These are phyloP conservation scores for Pygathrix nemaeus DNA, from an alignment of 2,113 vertebrate species.

Conservation along the genomic window DNA sequence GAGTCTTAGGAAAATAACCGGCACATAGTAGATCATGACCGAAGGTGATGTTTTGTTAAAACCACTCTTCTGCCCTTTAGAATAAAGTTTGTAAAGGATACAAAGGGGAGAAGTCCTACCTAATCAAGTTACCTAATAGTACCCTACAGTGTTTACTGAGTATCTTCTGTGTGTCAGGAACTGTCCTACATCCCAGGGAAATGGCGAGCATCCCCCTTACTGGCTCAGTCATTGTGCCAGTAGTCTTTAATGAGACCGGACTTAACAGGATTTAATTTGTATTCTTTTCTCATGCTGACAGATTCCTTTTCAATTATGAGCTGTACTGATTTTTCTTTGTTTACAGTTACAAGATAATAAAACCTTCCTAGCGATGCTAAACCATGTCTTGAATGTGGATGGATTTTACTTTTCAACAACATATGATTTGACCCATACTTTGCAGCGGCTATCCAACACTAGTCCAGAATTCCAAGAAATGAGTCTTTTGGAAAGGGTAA, in stretches of 20 bases:
- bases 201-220: too few relatives aligned
- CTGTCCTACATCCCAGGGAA: background rate
- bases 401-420: conserved; percentile 96
- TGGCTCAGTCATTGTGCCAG: background rate
- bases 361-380: conserved; percentile 95
- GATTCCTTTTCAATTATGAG: background rate
- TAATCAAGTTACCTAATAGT: rapidly evolving
- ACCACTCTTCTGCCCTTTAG: background rate
- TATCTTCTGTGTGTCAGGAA: background rate
- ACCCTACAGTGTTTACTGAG: rapidly evolving
- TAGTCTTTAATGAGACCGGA: background rate
- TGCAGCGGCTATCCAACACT: conserved; percentile 95
- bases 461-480: conserved; percentile 99
- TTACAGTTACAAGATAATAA: conserved; percentile 97
- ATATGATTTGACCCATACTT: conserved; percentile 94
- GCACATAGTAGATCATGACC: background rate
- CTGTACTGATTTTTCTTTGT: conserved; percentile 16
- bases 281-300: background rate
- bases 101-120: background rate
- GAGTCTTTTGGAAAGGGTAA: conserved; percentile 96
- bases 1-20: background rate
- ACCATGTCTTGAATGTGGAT: conserved; percentile 91
- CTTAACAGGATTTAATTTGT: background rate
- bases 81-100: background rate
- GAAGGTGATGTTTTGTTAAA: background rate